Conservation (phyloP, 2,888 invertebrate species). For the Netelia melanura region DNA sequence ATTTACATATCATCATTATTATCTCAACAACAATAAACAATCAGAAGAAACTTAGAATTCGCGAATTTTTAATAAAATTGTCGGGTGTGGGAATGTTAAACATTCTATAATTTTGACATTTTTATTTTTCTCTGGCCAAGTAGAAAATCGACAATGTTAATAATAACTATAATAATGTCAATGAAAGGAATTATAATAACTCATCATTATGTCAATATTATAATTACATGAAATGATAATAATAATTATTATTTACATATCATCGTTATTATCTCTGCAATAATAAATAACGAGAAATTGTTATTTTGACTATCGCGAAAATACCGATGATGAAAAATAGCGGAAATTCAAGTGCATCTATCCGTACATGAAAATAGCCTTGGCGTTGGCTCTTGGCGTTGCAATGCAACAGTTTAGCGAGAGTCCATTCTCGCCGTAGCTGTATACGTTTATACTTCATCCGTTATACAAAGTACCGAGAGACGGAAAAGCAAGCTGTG, state of each 20-base stretch:
- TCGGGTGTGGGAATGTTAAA: no score
- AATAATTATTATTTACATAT: background rate
- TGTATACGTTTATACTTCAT: background rate
- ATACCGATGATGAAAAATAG: background rate
- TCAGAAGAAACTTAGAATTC: no score
- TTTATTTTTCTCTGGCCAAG: no score
- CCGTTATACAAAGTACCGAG: slow-evolving; percentile 27
- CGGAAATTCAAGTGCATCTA: background rate
- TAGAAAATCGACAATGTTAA: background rate
- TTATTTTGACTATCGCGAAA: background rate
- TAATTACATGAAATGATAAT: background rate
- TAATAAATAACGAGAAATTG: background rate
- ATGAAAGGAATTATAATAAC: background rate
- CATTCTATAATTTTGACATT: no score
- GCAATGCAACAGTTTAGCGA: slow-evolving; percentile 68
- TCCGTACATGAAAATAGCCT: background rate
- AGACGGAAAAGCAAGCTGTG: slow-evolving; percentile 50
- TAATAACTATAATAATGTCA: background rate
- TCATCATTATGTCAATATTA: no score
- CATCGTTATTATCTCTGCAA: background rate
- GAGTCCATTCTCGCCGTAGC: slow-evolving; percentile 51
- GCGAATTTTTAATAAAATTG: no score
- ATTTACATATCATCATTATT: no score
- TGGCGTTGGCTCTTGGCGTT: slow-evolving; percentile 31
- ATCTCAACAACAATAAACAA: no score